Evolutionary conservation across 2,113 vertebrate species (phyloP).

Genomic region (Carettochelys insculpta): DNA sequence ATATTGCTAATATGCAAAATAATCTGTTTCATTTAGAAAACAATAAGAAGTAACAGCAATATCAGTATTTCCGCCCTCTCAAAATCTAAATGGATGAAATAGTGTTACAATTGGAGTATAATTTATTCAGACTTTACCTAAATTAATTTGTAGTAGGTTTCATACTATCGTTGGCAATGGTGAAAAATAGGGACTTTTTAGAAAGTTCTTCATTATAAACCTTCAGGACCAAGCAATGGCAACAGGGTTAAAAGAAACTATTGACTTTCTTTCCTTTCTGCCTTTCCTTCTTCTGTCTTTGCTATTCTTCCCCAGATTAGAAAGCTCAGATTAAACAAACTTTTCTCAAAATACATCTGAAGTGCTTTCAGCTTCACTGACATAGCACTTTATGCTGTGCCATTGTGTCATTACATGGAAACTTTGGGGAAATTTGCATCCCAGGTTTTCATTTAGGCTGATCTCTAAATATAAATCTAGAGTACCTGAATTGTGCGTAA

Average conservation of each 20-base stretch:
- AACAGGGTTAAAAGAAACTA: not conserved
- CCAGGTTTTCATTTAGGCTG: not conserved
- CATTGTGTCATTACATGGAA: not conserved
- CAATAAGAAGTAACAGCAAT: not conserved
- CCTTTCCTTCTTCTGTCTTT: not conserved
- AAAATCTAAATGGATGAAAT: conserved; percentile 27
- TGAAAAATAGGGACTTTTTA: conserved; percentile 11
- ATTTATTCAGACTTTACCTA: not conserved
- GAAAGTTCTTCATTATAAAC: not conserved
- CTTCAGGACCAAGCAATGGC: not conserved
- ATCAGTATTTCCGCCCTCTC: not conserved
- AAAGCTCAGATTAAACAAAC: not conserved
- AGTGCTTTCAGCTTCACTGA: not conserved
- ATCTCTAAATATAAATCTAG: not conserved
- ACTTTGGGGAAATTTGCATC: not conserved
- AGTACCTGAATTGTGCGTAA: not conserved
- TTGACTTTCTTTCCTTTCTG: not conserved
- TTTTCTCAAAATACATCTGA: not conserved
- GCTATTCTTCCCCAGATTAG: not conserved
- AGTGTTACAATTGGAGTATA: not conserved
- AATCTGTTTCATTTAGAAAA: conserved; percentile 12
- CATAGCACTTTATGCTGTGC: not conserved
- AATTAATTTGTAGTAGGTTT: not conserved
- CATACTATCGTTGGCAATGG: not conserved
- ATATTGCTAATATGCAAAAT: not conserved